Evolutionary conservation across 2,888 invertebrate genomes (phyloP), one percentile per base, ranked within the genome.

Genomic region (Brachyptera risi): DNA sequence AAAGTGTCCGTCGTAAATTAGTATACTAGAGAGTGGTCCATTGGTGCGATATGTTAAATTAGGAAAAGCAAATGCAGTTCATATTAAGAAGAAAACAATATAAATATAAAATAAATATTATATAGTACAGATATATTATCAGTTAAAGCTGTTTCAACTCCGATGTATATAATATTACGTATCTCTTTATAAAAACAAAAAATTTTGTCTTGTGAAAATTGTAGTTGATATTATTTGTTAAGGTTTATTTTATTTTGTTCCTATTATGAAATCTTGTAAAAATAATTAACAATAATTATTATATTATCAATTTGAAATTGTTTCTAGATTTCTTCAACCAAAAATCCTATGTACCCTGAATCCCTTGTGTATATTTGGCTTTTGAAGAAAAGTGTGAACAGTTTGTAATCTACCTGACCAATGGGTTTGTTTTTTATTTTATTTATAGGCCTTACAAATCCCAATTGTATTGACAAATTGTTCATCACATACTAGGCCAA

Each of bases 41-140:
- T 64, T 65, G 61, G 63, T 60, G 57, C 57, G 31, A 31, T 31
- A 31, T 11, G 11, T 31, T 31, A 7, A 31, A 7, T 31, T 7
- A 31, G 5, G 11, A 31, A 31, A 63, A 59, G 61, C 47, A 62
- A 63, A 60, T 59, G 56, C 63, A 65, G 61, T 59, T 63, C 64
- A 64, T 60, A n/a, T n/a, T n/a, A n/a, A n/a, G n/a, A 11, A 7
- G 31, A 31, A 64, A 59, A 62, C 59, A 61, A 42, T 44, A 59
- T 47, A 59, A 51, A 60, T 56, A 54, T 62, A 62, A 61, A 65
- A 62, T 56, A 63, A 54, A 61, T 58, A 64, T 57, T 49, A 56
- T 65, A 60, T 63, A 63, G 60, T 56, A 56, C n/a, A 63, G 31
- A 61, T 64, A 59, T 64, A 65, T 65, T 61, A 63, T 65, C 59